Conservation (phyloP, 1,140 invertebrate species). For the Ridgeia piscesae region DNA sequence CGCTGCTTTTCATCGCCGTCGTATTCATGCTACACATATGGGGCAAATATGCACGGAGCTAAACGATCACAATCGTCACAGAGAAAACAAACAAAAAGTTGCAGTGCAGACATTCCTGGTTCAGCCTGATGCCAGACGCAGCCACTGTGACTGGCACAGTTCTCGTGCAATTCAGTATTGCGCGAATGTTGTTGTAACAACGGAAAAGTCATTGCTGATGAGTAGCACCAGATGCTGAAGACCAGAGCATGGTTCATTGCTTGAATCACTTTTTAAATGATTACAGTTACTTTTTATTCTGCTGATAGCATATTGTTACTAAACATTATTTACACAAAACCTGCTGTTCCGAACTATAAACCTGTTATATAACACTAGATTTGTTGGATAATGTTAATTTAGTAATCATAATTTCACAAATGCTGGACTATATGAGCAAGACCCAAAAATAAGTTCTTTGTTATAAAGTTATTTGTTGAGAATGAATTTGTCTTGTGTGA, state of each 20-base stretch:
- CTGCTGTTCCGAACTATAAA: background rate
- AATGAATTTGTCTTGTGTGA: background rate
- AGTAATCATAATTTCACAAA: background rate
- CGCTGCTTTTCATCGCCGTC: conserved; percentile 96
- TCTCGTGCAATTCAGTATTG: background rate
- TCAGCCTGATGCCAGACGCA: background rate
- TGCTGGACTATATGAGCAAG: background rate
- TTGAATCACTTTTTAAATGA: background rate
- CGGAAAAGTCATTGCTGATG: background rate
- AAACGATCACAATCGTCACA: conserved; percentile 51
- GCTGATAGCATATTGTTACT: background rate
- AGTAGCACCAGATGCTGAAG: background rate
- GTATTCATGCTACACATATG: conserved; percentile 99
- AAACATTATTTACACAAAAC: background rate
- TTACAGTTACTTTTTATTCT: background rate
- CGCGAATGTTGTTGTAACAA: background rate
- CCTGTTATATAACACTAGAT: background rate
- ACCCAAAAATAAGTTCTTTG: background rate
- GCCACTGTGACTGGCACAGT: background rate
- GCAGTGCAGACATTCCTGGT: background rate
- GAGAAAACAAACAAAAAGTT: background rate
- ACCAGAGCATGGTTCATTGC: background rate
- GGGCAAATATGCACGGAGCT: conserved; percentile 98
- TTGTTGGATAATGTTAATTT: background rate
- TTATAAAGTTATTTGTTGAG: background rate